phyloP scores from a whole-genome alignment of 2,797 vertebrate genomes.

The Florisuga fusca region DNA sequence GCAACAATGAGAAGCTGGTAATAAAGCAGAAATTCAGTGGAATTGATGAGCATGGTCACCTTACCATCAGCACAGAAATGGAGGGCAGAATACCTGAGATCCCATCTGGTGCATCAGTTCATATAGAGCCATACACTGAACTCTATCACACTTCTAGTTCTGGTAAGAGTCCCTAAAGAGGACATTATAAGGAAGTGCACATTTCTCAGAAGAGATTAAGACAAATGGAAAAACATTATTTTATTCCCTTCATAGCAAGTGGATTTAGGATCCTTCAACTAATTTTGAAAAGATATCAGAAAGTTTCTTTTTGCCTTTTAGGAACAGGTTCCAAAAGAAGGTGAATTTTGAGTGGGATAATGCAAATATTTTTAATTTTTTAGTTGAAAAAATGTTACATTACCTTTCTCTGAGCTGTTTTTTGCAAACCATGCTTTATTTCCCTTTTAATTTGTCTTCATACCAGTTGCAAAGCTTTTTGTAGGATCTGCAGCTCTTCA shows the following conservation, averaged over 20 bases:
- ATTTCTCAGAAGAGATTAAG: background rate
- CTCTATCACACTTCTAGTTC: slow-evolving; percentile 90
- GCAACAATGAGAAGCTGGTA: slow-evolving; percentile 86
- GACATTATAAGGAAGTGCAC: background rate
- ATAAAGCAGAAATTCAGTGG: slow-evolving; percentile 91
- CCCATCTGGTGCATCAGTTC: slow-evolving; percentile 80
- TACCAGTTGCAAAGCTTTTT: background rate
- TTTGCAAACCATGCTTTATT: background rate
- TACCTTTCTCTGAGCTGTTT: background rate
- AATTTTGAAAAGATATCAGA: background rate
- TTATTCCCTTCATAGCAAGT: background rate
- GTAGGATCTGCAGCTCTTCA: background rate
- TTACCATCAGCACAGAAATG: slow-evolving; percentile 88
- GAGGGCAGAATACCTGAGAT: slow-evolving; percentile 88
- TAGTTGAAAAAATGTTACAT: background rate
- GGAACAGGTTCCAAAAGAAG: background rate
- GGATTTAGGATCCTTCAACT: background rate
- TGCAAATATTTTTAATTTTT: background rate
- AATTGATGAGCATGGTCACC: slow-evolving; percentile 92
- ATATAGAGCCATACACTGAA: slow-evolving; percentile 89
- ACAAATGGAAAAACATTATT: background rate
- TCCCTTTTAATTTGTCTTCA: rapidly evolving
- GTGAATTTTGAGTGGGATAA: background rate
- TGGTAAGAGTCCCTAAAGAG: slow-evolving; percentile 76
- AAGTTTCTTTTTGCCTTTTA: background rate